Evolutionary conservation across 2,113 vertebrate genomes (phyloP).

Genomic region (Colossoma macropomum): DNA sequence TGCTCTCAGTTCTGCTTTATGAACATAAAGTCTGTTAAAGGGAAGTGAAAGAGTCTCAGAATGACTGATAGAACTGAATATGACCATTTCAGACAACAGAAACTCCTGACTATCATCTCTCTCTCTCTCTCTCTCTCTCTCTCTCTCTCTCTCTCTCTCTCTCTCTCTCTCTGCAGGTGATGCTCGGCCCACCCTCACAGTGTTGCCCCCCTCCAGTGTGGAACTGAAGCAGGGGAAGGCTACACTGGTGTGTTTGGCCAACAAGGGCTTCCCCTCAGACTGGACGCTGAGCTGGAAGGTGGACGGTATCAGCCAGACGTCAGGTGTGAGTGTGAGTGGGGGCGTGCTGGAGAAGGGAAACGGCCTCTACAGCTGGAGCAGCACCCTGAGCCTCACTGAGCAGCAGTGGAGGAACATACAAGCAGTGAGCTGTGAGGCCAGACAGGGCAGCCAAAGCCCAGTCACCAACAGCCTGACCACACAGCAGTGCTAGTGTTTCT

Average conservation of each 20-base stretch:
- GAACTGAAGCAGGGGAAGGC: conserved; percentile 46
- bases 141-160: conserved; percentile 33
- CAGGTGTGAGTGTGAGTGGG: conserved; percentile 29
- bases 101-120: no score
- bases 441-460: conserved; percentile 34
- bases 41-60: conserved; percentile 14
- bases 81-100: background rate
- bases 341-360: conserved; percentile 18
- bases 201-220: conserved; percentile 52
- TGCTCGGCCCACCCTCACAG: conserved; percentile 42
- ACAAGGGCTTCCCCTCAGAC: conserved; percentile 60
- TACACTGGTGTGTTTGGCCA: conserved; percentile 51
- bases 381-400: conserved; percentile 49
- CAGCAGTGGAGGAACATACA: conserved; percentile 37
- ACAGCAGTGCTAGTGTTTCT: conserved; percentile 30
- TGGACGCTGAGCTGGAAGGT: conserved; percentile 59
- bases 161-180: conserved; percentile 32
- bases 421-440: conserved; percentile 54
- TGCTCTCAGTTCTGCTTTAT: background rate
- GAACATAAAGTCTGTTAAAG: conserved; percentile 6
- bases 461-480: conserved; percentile 21
- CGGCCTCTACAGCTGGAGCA: conserved; percentile 61
- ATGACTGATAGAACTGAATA: conserved; percentile 4
- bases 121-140: no score
- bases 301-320: conserved; percentile 23